Evolutionary conservation across 2,888 invertebrate genomes (phyloP).

Genomic region (Hirtodrosophila trivittata): DNA sequence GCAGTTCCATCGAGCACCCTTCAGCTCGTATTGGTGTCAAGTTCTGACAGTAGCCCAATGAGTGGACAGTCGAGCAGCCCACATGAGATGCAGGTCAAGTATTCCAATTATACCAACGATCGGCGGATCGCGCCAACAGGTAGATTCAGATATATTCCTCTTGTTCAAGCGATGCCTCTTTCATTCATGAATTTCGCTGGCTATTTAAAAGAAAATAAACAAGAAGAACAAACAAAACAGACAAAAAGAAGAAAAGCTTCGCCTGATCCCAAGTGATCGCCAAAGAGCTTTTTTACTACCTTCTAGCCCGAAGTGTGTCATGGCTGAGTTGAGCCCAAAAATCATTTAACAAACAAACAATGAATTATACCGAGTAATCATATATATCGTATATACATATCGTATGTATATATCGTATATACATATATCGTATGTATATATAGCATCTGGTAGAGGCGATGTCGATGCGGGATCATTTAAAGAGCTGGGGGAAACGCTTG

Average conservation of each 20-base stretch:
- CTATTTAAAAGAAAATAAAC: slow-evolving; percentile 4
- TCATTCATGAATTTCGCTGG: slow-evolving; percentile 43
- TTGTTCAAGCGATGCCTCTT: slow-evolving; percentile 6
- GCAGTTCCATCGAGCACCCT: slow-evolving; percentile 16
- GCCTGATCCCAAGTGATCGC: slow-evolving; percentile 27
- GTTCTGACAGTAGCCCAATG: slow-evolving; percentile 51
- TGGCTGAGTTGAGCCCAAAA: slow-evolving; percentile 30
- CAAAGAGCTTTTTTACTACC: not conserved
- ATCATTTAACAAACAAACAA: slow-evolving; percentile 61
- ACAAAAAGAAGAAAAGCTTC: slow-evolving; percentile 8
- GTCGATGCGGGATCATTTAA: slow-evolving; percentile 34
- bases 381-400: too few relatives aligned
- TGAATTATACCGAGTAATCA: slow-evolving; percentile 11
- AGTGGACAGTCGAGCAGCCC: slow-evolving; percentile 29
- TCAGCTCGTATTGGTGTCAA: slow-evolving; percentile 50
- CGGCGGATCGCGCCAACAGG: slow-evolving; percentile 53
- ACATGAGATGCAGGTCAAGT: slow-evolving; percentile 60
- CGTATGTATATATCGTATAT: too few relatives aligned
- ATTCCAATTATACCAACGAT: slow-evolving; percentile 39
- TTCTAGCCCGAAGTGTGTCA: slow-evolving; percentile 28
- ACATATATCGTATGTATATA: slow-evolving; percentile 24
- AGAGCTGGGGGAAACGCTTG: slow-evolving; percentile 25
- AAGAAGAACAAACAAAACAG: slow-evolving; percentile 15
- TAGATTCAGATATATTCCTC: slow-evolving; percentile 37
- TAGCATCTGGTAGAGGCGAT: slow-evolving; percentile 28